phyloP scores from a whole-genome alignment of 1,140 invertebrate species.

The Drosophila bocqueti region DNA sequence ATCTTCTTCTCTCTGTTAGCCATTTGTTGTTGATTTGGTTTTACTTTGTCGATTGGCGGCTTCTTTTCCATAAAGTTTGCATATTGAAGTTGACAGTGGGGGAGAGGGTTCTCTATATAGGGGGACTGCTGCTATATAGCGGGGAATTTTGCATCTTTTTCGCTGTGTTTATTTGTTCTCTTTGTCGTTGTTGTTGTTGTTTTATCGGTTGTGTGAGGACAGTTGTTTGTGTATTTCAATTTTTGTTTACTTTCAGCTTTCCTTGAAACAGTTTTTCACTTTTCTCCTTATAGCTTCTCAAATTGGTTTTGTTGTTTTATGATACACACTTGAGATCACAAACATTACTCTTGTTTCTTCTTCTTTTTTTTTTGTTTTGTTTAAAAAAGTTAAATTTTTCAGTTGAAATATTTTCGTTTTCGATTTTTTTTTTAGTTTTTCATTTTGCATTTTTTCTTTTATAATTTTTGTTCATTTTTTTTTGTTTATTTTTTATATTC shows the following conservation, averaged over 20 bases:
- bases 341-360: constrained; percentile 70
- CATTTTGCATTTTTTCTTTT: constrained; percentile 73
- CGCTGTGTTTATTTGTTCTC: constrained; percentile 56
- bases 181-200: constrained; percentile 47
- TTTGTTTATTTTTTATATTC: constrained; percentile 30
- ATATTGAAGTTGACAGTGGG: constrained; percentile 71
- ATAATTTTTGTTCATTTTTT: constrained; percentile 60
- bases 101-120: constrained; percentile 30
- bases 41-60: constrained; percentile 61
- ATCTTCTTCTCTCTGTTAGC: constrained; percentile 28
- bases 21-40: constrained; percentile 46
- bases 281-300: constrained; percentile 64
- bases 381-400: constrained; percentile 79
- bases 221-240: constrained; percentile 55
- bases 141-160: constrained; percentile 83
- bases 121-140: constrained; percentile 23
- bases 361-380: constrained; percentile 48
- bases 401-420: constrained; percentile 75
- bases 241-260: constrained; percentile 51
- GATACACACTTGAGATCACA: constrained; percentile 85
- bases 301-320: constrained; percentile 72
- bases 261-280: constrained; percentile 41
- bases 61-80: constrained; percentile 57
- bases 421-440: constrained; percentile 58
- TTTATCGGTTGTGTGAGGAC: constrained; percentile 53